phyloP scores from a whole-genome alignment of 2,888 invertebrate genomes.

The Agelastica alni region DNA sequence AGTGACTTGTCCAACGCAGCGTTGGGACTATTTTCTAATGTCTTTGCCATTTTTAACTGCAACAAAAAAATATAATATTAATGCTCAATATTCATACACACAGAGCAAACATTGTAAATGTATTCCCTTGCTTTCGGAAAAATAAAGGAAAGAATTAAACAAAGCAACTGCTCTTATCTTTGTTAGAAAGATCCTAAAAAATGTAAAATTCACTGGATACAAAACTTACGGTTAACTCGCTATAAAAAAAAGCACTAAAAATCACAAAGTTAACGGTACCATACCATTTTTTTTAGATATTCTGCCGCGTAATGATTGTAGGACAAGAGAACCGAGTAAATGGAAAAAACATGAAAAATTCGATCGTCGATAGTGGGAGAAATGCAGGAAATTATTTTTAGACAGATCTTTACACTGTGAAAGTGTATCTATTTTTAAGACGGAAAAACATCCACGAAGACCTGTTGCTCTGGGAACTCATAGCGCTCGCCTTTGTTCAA shows the following conservation, averaged over 20 bases:
- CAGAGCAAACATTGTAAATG: too few relatives aligned
- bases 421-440: constrained; percentile 8
- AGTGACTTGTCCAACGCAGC: constrained; percentile 79
- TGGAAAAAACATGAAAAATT: constrained; percentile 9
- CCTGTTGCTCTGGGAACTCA: constrained; percentile 13
- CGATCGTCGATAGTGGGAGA: constrained; percentile 13
- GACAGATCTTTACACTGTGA: constrained; percentile 13
- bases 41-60: constrained; percentile 40
- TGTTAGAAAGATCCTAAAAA: too few relatives aligned
- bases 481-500: too few relatives aligned
- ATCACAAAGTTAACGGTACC: too few relatives aligned
- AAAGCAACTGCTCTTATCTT: too few relatives aligned
- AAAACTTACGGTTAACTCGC: too few relatives aligned
- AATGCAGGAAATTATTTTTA: constrained; percentile 10
- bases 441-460: constrained; percentile 1
- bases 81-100: not conserved
- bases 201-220: too few relatives aligned
- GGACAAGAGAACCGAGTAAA: not conserved
- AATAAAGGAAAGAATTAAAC: too few relatives aligned
- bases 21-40: constrained; percentile 77
- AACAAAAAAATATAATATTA: constrained; percentile 4
- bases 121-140: too few relatives aligned
- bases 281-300: too few relatives aligned
- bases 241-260: too few relatives aligned
- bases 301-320: too few relatives aligned